Evolutionary conservation across 2,888 invertebrate species (phyloP).

Genomic region (Leptarthrus brevirostris): DNA sequence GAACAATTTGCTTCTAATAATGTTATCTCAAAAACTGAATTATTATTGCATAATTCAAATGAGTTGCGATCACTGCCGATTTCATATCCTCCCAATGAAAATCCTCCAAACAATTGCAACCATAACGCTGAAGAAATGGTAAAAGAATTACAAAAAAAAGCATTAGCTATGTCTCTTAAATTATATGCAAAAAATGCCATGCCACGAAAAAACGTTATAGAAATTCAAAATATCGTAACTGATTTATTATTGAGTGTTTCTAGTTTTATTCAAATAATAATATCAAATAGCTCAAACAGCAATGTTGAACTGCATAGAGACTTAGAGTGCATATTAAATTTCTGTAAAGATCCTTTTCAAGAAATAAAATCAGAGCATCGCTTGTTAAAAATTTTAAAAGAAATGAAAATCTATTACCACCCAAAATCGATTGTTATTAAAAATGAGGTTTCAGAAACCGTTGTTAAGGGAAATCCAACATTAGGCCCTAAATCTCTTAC

Average conservation of each 20-base stretch:
- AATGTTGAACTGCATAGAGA: not conserved
- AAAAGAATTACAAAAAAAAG: slow-evolving; percentile 19
- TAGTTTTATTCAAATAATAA: not conserved
- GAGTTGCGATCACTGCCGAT: too few species aligned
- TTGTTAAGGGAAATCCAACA: not conserved
- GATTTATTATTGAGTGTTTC: slow-evolving; percentile 31
- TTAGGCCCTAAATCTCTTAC: slow-evolving; percentile 18
- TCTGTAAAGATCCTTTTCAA: slow-evolving; percentile 46
- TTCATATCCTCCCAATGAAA: not conserved
- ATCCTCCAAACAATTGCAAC: not conserved
- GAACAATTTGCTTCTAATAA: not conserved
- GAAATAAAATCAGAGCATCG: slow-evolving; percentile 50
- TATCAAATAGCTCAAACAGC: not conserved
- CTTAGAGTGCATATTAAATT: not conserved
- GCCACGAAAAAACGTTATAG: slow-evolving; percentile 35
- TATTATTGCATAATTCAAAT: too few species aligned
- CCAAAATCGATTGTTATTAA: slow-evolving; percentile 6
- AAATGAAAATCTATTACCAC: slow-evolving; percentile 34
- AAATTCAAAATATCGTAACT: slow-evolving; percentile 41
- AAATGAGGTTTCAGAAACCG: slow-evolving; percentile 7
- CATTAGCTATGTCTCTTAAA: slow-evolving; percentile 14
- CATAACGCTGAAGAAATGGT: not conserved
- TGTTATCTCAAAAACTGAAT: too few species aligned
- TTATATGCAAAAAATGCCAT: slow-evolving; percentile 32
- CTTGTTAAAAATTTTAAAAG: slow-evolving; percentile 45